Evolutionary conservation across 2,113 vertebrate genomes (phyloP).

Genomic region (Ceyx cyanopectus): DNA sequence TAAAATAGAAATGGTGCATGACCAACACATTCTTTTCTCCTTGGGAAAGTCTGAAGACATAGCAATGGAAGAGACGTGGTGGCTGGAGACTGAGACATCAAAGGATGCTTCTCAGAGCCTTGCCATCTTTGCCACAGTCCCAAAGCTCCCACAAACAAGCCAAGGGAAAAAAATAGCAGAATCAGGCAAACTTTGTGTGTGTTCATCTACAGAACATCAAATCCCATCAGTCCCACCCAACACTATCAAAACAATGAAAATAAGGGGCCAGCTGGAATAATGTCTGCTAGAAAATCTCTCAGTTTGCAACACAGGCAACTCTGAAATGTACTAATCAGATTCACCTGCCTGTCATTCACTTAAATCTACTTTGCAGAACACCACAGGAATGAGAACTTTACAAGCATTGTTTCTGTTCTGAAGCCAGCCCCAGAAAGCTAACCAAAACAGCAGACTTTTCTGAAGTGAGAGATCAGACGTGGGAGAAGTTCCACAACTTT

Average conservation of each 20-base stretch:
- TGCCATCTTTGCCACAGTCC: background rate
- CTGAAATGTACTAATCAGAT: background rate
- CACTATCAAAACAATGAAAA: background rate
- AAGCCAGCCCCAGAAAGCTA: background rate
- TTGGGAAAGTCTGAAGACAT: constrained; percentile 27
- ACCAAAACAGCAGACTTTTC: too few species aligned
- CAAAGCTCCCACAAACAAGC: background rate
- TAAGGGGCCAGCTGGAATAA: background rate
- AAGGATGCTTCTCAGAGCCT: background rate
- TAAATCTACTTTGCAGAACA: background rate
- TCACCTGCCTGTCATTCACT: background rate
- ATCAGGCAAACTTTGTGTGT: background rate
- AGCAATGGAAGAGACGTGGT: background rate
- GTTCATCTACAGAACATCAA: background rate
- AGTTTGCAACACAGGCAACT: background rate
- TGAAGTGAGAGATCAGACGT: rapidly evolving
- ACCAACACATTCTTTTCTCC: constrained; percentile 3
- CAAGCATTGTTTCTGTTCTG: background rate
- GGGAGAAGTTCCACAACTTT: background rate
- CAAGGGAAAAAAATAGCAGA: background rate
- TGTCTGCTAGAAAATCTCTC: background rate
- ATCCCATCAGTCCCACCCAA: background rate
- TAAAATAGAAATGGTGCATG: constrained; percentile 10
- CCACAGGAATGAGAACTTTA: background rate
- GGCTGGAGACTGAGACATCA: background rate